Percentiles rank a stretch among this genome's conserved stretches.
These are phyloP conservation scores for Heliconius melpomene DNA, from an alignment of 1,140 invertebrate species.

Conservation along the genomic window DNA sequence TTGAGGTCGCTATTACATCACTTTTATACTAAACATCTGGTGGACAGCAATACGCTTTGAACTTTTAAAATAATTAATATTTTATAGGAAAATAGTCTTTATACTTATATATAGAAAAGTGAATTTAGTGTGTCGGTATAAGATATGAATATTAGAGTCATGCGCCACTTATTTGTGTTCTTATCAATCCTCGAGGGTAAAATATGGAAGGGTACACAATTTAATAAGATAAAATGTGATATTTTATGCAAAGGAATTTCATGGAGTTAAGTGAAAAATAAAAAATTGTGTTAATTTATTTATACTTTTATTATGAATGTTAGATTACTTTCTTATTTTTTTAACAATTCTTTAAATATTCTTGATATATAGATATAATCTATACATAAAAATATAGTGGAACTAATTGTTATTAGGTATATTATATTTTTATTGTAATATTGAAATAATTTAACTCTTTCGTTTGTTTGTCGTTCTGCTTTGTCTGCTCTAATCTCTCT, in stretches of 20 bases:
- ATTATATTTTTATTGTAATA: too few species aligned
- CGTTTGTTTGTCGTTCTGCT: too few species aligned
- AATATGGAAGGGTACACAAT: neutral
- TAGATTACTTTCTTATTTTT: neutral
- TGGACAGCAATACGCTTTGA: neutral
- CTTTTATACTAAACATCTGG: constrained; percentile 23
- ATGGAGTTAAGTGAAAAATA: neutral
- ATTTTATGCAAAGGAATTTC: neutral
- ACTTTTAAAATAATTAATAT: neutral
- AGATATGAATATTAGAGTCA: constrained; percentile 12
- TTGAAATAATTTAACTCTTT: too few species aligned
- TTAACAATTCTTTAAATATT: too few species aligned
- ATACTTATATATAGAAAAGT: neutral
- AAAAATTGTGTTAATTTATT: neutral
- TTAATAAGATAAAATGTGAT: neutral
- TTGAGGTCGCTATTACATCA: constrained; percentile 20
- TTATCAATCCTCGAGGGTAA: constrained; percentile 22
- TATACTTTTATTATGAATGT: neutral
- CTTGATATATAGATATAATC: neutral
- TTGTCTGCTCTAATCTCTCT: too few species aligned
- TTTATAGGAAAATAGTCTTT: neutral
- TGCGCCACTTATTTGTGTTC: constrained; percentile 19
- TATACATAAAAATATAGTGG: too few species aligned
- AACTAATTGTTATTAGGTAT: too few species aligned
- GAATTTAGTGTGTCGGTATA: neutral